phyloP scores from a whole-genome alignment of 37 sponge, comb jelly and placozoan species.

The Theonella swinhoei region DNA sequence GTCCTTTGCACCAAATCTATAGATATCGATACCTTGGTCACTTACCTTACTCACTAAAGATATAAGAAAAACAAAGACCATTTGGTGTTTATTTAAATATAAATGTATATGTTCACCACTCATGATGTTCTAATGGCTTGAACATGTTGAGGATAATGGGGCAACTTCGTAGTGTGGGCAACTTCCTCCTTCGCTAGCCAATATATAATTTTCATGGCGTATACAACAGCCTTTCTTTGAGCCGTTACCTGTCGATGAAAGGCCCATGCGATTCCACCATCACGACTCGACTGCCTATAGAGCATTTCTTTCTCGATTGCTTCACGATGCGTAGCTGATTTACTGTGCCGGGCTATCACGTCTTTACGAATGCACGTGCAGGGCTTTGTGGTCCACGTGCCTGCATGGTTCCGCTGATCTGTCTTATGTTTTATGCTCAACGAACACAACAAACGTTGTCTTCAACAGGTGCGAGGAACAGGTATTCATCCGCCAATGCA shows the following conservation, averaged over 20 bases:
- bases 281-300: not conserved
- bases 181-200: conserved; percentile 65
- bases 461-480: conserved; percentile 9
- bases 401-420: conserved; percentile 9
- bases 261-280: conserved; percentile 29
- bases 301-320: conserved; percentile 1
- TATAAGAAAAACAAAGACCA: too few relatives aligned
- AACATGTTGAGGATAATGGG: too few relatives aligned
- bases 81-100: too few relatives aligned
- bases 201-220: conserved; percentile 33
- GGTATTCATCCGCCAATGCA: not conserved
- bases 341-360: conserved; percentile 34
- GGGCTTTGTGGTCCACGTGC: conserved; percentile 38
- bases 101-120: too few relatives aligned
- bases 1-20: too few relatives aligned
- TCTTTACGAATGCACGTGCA: conserved; percentile 24
- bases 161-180: conserved; percentile 43
- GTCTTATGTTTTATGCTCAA: conserved; percentile 6
- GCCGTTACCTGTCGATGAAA: conserved; percentile 3
- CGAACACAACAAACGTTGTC: conserved; percentile 16
- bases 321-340: conserved; percentile 37
- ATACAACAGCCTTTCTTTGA: conserved; percentile 11
- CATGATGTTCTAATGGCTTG: too few relatives aligned
- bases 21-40: too few relatives aligned
- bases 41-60: too few relatives aligned